Conservation (phyloP, 2,888 invertebrate genomes). For the Clitarchus hookeri region DNA sequence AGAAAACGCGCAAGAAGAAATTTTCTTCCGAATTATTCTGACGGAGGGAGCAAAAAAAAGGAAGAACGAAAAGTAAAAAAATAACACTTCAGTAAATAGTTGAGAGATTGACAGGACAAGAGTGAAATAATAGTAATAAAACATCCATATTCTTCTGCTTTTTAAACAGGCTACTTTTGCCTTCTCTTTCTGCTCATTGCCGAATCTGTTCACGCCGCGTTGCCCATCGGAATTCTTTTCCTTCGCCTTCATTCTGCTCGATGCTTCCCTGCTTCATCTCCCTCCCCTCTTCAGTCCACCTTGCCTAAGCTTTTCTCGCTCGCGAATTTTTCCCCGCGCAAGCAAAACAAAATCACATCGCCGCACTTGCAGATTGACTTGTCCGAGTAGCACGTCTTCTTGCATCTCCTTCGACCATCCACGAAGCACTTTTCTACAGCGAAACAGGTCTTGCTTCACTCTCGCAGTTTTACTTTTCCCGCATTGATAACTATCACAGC, state of each 20-base stretch:
- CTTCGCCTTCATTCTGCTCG: background rate
- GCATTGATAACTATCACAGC: too few relatives aligned
- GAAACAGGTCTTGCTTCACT: too few relatives aligned
- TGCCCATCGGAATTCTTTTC: slow-evolving; percentile 21
- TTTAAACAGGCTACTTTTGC: slow-evolving; percentile 32
- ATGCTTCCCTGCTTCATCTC: background rate
- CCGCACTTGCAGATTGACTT: background rate
- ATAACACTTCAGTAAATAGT: slow-evolving; percentile 44
- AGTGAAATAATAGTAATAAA: slow-evolving; percentile 31
- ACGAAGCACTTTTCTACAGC: too few relatives aligned
- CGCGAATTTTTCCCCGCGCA: background rate
- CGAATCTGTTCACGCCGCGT: slow-evolving; percentile 32
- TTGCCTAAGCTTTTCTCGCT: background rate
- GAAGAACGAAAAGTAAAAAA: slow-evolving; percentile 35
- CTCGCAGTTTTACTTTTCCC: too few relatives aligned
- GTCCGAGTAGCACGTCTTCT: too few relatives aligned
- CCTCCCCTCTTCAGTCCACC: background rate
- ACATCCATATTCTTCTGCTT: slow-evolving; percentile 34
- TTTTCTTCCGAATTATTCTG: slow-evolving; percentile 42
- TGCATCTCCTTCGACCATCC: too few relatives aligned
- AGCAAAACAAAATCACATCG: slow-evolving; percentile 5
- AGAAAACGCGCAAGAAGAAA: slow-evolving; percentile 40
- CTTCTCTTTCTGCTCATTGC: slow-evolving; percentile 26
- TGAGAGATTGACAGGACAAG: slow-evolving; percentile 41
- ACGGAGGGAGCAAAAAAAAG: slow-evolving; percentile 19